These are phyloP conservation scores for Apogon hyalosoma DNA, from an alignment of 2,797 vertebrate species.

Conservation along the genomic window DNA sequence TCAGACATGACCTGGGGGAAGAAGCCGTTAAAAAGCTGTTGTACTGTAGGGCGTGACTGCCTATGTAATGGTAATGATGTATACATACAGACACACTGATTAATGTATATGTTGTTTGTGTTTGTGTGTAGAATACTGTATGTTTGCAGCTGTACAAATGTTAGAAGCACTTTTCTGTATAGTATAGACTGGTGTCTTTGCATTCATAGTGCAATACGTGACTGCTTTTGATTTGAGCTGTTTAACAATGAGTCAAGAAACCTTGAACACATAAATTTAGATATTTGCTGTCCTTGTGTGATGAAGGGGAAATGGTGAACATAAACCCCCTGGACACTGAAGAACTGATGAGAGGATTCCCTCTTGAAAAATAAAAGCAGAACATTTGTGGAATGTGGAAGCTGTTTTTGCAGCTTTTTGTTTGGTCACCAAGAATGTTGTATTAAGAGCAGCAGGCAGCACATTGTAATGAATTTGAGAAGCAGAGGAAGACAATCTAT, in stretches of 20 bases:
- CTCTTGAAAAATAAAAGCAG: conserved; percentile 29
- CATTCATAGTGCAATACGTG: conserved; percentile 84
- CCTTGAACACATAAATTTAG: conserved; percentile 13
- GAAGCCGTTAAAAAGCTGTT: conserved; percentile 56
- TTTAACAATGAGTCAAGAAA: conserved; percentile 30
- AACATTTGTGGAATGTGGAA: conserved; percentile 38
- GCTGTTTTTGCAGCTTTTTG: conserved; percentile 30
- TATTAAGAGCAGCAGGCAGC: neutral
- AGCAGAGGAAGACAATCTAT: conserved; percentile 23
- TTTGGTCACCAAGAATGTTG: conserved; percentile 32
- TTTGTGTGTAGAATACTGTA: conserved; percentile 63
- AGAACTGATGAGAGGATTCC: conserved; percentile 19
- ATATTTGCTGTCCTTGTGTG: conserved; percentile 26
- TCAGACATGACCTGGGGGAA: conserved; percentile 13
- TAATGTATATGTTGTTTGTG: conserved; percentile 58
- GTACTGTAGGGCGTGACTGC: conserved; percentile 76
- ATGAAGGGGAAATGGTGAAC: conserved; percentile 23
- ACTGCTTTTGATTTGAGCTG: conserved; percentile 63
- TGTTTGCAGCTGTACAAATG: conserved; percentile 61
- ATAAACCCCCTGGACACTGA: conserved; percentile 12
- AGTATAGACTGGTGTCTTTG: conserved; percentile 71
- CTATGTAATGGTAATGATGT: conserved; percentile 63
- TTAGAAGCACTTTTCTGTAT: conserved; percentile 75
- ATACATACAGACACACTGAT: conserved; percentile 61
- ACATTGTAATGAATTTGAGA: conserved; percentile 15